Base-by-base conservation (phyloP, 2,797 vertebrate genomes). In the Discoglossus pictus region DNA sequence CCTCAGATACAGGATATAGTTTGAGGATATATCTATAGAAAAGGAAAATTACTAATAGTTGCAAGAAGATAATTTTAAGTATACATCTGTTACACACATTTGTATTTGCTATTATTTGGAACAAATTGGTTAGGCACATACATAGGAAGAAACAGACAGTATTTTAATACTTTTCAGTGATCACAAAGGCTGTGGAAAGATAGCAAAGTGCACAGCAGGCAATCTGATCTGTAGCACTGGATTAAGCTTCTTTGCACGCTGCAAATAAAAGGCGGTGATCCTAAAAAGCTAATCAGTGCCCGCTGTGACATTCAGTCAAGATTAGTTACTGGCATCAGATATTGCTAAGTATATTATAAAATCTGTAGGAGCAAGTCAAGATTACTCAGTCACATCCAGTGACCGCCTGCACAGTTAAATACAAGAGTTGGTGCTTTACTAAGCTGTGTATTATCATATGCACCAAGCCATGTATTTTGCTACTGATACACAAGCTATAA, bases 241-340 rank as follows among this genome's bases (percentile, higher is more conserved):
- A 88, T 89, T 89, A 91, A 85, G 81, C 75, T 73, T 85, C 86
- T 85, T 78, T 80, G 80, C 81, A 84, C 86, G 81, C 75, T 85
- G 78, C n/a, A 18, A 88, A 88, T 86, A 87, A 67, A 88, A 89
- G 82, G 83, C 83, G 72, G 78, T 73, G 79, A 87, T 87, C 87
- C 88, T 83, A 87, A 88, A 90, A 87, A 88, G 83, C 86, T 88
- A 87, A 89, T 88, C 87, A 89, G 83, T 81, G 72, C 86, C 87
- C 81, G 85, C 87, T 86, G 86, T 60, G 88, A 82, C 84, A 88
- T 87, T 89, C 84, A 86, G 80, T 82, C 75, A 79, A 80, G 77
- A 79, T 80, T 71, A 64, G 74, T 83, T 73, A 77, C 79, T 0
- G 23, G 78, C 80, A 84, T 47, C 80, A 79, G 85, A 85, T 86